Conservation (phyloP, 2,888 invertebrate species). For the Lepetodrilus schrolli region DNA sequence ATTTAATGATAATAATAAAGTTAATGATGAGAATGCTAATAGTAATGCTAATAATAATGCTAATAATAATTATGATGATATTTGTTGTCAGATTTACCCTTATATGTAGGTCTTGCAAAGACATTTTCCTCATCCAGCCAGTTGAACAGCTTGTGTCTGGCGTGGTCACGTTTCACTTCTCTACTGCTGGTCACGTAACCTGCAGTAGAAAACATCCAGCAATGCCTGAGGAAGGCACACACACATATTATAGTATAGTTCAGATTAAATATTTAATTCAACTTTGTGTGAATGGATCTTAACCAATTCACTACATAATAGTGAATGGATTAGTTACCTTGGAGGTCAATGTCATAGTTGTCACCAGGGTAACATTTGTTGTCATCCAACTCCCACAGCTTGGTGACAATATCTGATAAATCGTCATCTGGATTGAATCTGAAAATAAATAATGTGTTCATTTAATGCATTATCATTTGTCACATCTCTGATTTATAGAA, state of each 20-base stretch:
- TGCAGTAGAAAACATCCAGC: too few species aligned
- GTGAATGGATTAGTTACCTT: too few species aligned
- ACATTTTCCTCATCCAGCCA: conserved; percentile 71
- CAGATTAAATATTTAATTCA: too few species aligned
- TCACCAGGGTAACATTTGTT: conserved; percentile 70
- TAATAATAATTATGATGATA: not conserved
- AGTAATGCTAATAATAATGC: too few species aligned
- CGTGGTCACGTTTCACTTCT: conserved; percentile 55
- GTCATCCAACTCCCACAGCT: conserved; percentile 72
- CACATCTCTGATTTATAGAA: too few species aligned
- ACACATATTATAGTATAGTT: too few species aligned
- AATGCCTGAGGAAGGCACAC: too few species aligned
- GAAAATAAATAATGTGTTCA: too few species aligned
- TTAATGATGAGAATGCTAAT: not conserved
- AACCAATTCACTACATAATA: too few species aligned
- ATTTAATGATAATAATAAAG: not conserved
- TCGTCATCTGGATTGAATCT: conserved; percentile 65
- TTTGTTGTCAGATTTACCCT: conserved; percentile 53
- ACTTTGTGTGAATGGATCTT: too few species aligned
- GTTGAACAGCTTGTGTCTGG: conserved; percentile 62
- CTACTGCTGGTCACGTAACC: conserved; percentile 69
- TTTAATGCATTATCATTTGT: too few species aligned
- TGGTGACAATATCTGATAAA: conserved; percentile 66
- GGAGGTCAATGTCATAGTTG: conserved; percentile 72
- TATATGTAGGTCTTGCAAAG: conserved; percentile 69